Evolutionary conservation across 1,140 invertebrate species (phyloP).

Genomic region (Zaprionus gabonicus): DNA sequence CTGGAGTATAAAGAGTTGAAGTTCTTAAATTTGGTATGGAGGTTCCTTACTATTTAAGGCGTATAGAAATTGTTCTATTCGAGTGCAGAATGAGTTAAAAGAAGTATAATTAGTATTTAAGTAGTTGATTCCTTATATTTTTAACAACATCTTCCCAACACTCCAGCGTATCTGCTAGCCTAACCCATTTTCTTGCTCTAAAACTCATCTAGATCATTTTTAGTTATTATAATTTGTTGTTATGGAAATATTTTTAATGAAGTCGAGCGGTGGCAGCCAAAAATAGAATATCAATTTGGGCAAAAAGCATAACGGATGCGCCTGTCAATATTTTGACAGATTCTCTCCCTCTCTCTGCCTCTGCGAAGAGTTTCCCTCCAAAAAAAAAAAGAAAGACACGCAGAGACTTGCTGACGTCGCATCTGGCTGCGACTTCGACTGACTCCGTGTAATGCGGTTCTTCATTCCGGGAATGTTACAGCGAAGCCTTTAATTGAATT

Average conservation of each 20-base stretch:
- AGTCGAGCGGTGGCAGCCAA: constrained; percentile 51
- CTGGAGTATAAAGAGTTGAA: not conserved
- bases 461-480: constrained; percentile 63
- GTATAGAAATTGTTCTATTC: not conserved
- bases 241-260: constrained; percentile 68
- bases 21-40: not conserved
- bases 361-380: constrained; percentile 17
- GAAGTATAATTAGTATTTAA: not conserved
- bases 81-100: not conserved
- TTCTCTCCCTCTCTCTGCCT: constrained; percentile 39
- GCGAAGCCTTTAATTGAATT: constrained; percentile 77
- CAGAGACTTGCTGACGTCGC: constrained; percentile 57
- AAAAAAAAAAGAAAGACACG: constrained; percentile 6
- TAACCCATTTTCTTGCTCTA: not conserved
- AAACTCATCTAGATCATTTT: constrained; percentile 21
- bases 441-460: constrained; percentile 21
- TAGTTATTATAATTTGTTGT: constrained; percentile 62
- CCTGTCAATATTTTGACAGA: constrained; percentile 82
- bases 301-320: constrained; percentile 80
- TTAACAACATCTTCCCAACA: not conserved
- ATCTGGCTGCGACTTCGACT: constrained; percentile 32
- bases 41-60: not conserved
- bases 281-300: constrained; percentile 83
- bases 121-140: not conserved
- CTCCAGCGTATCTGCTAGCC: not conserved